Base-by-base conservation (phyloP, 2,888 invertebrate species). In the Drosophila algonquin region DNA sequence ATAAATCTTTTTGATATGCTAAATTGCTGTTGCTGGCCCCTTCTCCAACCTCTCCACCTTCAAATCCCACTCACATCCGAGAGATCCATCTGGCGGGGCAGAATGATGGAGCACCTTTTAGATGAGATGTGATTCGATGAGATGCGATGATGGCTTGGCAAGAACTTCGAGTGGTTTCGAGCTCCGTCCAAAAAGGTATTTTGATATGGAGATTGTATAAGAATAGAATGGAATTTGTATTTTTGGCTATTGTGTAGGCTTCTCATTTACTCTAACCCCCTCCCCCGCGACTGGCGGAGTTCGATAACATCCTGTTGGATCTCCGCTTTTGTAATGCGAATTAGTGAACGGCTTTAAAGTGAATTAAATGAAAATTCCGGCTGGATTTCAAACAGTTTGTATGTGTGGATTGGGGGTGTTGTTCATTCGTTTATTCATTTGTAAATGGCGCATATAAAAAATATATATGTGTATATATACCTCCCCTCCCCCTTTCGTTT, bases 361-460 rank as follows among this genome's bases (percentile, higher is more conserved):
- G 7, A 40, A 40, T 40, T n/a, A 40, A 40, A 40, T 7, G 40
- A 40, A 40, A 40, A n/a, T n/a, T 14, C 47, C 9, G 27, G 27
- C 18, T 18, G 24, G 24, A 24, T 51, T 67, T 71, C 47, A 67
- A 75, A 75, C 62, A 69, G 40, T 64, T 70, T 70, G 69, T 64
- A 70, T 70, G 69, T 21, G 69, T 64, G 1, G 35, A 67, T 18
- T 30, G 48, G 62, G 73, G 55, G 67, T 59, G 75, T 87, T 67
- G 69, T 64, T 73, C 71, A 67, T 63, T 81, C 82, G 77, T 82
- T 85, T 87, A 83, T 87, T 87, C 83, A 85, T 89, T 81, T 81
- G 84, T 83, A 88, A 88, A 85, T 78, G 76, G 74, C 55, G 58
- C 83, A 79, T 73, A 79, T 74, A 75, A 72, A 83, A 79, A 71